Conservation (phyloP, 2,888 invertebrate species). For the Iphiclides podalirius region DNA sequence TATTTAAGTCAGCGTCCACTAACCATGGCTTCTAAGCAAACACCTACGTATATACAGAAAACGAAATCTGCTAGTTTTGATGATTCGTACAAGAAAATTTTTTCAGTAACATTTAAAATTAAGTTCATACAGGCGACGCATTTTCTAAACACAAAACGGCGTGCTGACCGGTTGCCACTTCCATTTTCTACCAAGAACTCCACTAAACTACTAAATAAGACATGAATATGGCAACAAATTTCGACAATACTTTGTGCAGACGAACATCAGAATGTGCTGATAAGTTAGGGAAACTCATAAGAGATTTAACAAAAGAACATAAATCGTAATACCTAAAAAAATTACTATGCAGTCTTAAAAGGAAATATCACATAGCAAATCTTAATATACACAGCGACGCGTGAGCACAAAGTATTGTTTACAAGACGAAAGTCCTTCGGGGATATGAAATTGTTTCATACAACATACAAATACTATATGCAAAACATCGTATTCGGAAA, state of each 20-base stretch:
- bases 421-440: neutral
- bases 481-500: neutral
- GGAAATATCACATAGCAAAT: slow-evolving; percentile 41
- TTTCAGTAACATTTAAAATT: too few species aligned
- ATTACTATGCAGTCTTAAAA: slow-evolving; percentile 43
- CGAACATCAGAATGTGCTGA: slow-evolving; percentile 27
- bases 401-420: slow-evolving; percentile 30
- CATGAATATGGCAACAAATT: slow-evolving; percentile 33
- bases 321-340: slow-evolving; percentile 44
- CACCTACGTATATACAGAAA: slow-evolving; percentile 32
- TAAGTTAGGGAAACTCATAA: slow-evolving; percentile 13
- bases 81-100: too few species aligned
- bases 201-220: slow-evolving; percentile 27
- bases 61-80: slow-evolving; percentile 5
- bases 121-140: neutral
- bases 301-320: slow-evolving; percentile 25
- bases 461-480: neutral
- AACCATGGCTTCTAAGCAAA: slow-evolving; percentile 39
- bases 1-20: slow-evolving; percentile 9
- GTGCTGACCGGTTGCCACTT: slow-evolving; percentile 43
- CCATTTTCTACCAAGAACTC: slow-evolving; percentile 36
- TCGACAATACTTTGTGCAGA: slow-evolving; percentile 55
- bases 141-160: slow-evolving; percentile 22
- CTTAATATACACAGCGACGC: slow-evolving; percentile 23
- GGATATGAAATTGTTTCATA: neutral